These are phyloP conservation scores for Nemapogon koenigi DNA, from an alignment of 2,888 invertebrate species.

Conservation along the genomic window DNA sequence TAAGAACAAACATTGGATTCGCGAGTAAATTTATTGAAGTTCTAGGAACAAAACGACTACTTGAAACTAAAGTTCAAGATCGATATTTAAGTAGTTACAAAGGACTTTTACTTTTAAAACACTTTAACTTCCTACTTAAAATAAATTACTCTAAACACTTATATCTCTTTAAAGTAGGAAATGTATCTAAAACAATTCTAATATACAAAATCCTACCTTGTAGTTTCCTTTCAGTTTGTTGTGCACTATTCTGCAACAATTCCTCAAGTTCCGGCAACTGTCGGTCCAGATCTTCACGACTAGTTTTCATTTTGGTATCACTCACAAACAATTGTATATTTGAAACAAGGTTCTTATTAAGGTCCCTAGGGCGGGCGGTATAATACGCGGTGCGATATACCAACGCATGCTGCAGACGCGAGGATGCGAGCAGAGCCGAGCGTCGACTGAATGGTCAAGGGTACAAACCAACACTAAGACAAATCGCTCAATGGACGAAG, in stretches of 20 bases:
- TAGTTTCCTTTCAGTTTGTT: neutral
- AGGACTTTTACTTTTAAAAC: too few relatives aligned
- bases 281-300: slow-evolving; percentile 25
- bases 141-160: too few relatives aligned
- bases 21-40: too few relatives aligned
- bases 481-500: slow-evolving; percentile 3
- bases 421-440: slow-evolving; percentile 42
- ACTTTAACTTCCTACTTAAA: too few relatives aligned
- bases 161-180: too few relatives aligned
- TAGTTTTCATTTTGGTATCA: slow-evolving; percentile 23
- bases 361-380: slow-evolving; percentile 19
- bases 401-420: slow-evolving; percentile 25
- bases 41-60: too few relatives aligned
- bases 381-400: slow-evolving; percentile 27
- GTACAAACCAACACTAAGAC: slow-evolving; percentile 19
- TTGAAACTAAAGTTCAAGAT: too few relatives aligned
- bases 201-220: slow-evolving; percentile 4
- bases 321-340: neutral
- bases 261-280: slow-evolving; percentile 46
- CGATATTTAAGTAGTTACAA: too few relatives aligned
- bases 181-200: too few relatives aligned
- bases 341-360: neutral
- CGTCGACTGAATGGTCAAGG: slow-evolving; percentile 52
- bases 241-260: slow-evolving; percentile 41
- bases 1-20: too few relatives aligned